phyloP scores from a whole-genome alignment of 1,140 invertebrate genomes.

The Lithobius niger region DNA sequence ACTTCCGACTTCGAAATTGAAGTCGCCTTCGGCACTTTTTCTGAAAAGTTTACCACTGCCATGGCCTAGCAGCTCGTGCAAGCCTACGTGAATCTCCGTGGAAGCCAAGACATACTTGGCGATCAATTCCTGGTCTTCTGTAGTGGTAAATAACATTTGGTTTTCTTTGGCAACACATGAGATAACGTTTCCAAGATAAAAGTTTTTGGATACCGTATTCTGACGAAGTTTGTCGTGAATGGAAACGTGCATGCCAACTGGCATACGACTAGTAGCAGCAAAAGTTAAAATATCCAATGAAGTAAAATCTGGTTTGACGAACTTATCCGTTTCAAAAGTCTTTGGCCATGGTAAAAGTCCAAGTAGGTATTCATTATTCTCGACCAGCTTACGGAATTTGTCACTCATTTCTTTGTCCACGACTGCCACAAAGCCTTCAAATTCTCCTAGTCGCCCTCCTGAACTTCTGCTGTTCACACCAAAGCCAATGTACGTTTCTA shows the following conservation, averaged over 20 bases:
- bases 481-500: conserved; percentile 89
- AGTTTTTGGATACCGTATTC: no score
- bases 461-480: conserved; percentile 92
- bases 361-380: conserved; percentile 64
- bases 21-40: conserved; percentile 53
- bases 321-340: conserved; percentile 80
- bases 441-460: conserved; percentile 81
- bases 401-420: conserved; percentile 87
- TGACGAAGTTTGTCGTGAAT: no score
- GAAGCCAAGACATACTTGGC: conserved; percentile 54
- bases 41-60: conserved; percentile 84
- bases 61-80: conserved; percentile 89
- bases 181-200: no score
- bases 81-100: conserved; percentile 76
- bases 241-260: conserved; percentile 91
- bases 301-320: conserved; percentile 87
- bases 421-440: conserved; percentile 88
- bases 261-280: conserved; percentile 76
- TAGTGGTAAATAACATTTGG: no score
- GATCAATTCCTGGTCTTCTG: conserved; percentile 49
- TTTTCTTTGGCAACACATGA: no score
- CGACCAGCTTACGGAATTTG: conserved; percentile 72
- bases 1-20: conserved; percentile 64
- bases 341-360: conserved; percentile 71
- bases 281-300: conserved; percentile 90